phyloP scores from a whole-genome alignment of 2,888 invertebrate species.

The Cepaea hortensis region DNA sequence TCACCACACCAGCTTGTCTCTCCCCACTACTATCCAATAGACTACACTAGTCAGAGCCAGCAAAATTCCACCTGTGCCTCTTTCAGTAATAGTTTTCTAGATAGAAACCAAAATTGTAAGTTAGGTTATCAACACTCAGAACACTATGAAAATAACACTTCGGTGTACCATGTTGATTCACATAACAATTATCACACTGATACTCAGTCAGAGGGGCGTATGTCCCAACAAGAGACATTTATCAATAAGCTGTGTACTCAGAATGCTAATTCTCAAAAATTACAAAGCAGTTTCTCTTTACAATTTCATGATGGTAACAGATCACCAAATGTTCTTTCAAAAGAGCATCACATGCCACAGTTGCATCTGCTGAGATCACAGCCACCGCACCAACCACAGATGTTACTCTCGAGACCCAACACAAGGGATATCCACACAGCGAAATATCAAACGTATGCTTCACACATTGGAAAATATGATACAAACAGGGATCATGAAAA shows the following conservation, averaged over 20 bases:
- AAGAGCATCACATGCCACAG: background rate
- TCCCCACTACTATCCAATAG: background rate
- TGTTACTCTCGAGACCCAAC: background rate
- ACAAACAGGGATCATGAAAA: background rate
- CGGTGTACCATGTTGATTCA: background rate
- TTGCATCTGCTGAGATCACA: background rate
- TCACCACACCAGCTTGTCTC: background rate
- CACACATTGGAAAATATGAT: background rate
- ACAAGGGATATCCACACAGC: background rate
- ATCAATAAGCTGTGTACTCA: background rate
- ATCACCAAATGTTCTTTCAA: background rate
- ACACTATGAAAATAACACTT: background rate
- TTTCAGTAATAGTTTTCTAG: background rate
- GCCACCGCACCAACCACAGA: background rate
- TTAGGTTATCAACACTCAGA: background rate
- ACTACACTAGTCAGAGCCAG: background rate
- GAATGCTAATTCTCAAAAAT: background rate
- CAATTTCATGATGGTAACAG: background rate
- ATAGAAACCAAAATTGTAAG: background rate
- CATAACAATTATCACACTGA: background rate
- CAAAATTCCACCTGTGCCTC: background rate
- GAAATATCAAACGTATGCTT: background rate
- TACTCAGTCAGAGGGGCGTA: background rate
- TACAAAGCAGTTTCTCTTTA: background rate
- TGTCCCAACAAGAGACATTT: constrained; percentile 10